Percentiles rank a stretch among this genome's conserved stretches.
Conservation (phyloP, 2,113 vertebrate species). For the Phasianus colchicus region DNA sequence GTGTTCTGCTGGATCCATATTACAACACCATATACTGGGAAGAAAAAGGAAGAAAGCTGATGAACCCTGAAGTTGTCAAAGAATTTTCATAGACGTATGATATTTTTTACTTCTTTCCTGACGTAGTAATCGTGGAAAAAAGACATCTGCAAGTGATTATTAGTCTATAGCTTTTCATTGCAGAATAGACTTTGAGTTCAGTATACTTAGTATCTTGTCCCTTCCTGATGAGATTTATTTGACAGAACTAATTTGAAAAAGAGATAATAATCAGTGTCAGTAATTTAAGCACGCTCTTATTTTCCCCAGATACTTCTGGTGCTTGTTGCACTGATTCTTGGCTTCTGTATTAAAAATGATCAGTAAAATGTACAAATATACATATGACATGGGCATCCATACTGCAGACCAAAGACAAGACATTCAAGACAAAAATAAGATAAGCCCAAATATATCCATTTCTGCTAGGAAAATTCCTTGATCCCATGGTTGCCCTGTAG, state of each 20-base stretch:
- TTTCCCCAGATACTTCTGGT: not conserved
- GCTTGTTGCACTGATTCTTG: not conserved
- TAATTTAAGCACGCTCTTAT: not conserved
- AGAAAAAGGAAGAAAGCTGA: not conserved
- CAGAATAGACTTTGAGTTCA: not conserved
- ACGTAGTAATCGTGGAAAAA: not conserved
- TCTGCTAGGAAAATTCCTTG: slow-evolving; percentile 27
- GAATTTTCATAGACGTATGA: not conserved
- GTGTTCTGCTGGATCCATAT: not conserved
- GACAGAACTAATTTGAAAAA: slow-evolving; percentile 11
- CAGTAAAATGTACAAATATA: not conserved
- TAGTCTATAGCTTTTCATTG: not conserved
- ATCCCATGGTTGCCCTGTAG: not conserved
- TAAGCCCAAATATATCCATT: not conserved
- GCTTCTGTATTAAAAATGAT: not conserved
- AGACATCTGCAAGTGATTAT: not conserved
- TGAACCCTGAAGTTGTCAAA: not conserved
- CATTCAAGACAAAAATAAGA: not conserved
- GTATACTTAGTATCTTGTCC: not conserved
- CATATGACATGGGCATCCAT: not conserved
- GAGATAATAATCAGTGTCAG: not conserved
- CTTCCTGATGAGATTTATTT: not conserved
- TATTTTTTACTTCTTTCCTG: not conserved
- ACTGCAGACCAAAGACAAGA: not conserved
- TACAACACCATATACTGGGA: not conserved